phyloP scores from a whole-genome alignment of 2,888 invertebrate species.

The Nemapogon koenigi region DNA sequence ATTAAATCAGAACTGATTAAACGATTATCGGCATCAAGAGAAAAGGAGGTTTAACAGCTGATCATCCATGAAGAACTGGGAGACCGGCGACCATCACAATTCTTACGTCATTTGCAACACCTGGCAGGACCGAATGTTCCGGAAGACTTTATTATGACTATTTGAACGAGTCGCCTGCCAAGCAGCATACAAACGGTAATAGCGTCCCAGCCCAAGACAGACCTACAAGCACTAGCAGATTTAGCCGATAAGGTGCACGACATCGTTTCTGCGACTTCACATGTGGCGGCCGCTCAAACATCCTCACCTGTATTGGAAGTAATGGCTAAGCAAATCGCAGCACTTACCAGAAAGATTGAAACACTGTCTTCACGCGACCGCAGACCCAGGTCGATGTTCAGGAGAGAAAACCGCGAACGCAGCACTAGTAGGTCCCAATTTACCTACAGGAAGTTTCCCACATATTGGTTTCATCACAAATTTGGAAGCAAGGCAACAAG shows the following conservation, averaged over 20 bases:
- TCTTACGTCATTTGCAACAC: slow-evolving; percentile 3
- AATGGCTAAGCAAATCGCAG: too few species aligned
- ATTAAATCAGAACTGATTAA: slow-evolving; percentile 1
- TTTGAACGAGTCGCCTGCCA: slow-evolving; percentile 16
- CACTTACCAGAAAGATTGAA: too few species aligned
- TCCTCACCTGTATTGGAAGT: too few species aligned
- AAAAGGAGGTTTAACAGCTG: not conserved
- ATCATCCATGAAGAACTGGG: slow-evolving; percentile 1
- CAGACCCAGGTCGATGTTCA: too few species aligned
- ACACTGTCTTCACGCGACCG: too few species aligned
- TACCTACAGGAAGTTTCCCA: too few species aligned
- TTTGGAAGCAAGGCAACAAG: too few species aligned
- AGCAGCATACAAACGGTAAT: slow-evolving; percentile 4
- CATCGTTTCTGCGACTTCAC: not conserved
- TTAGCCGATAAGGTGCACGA: slow-evolving; percentile 1
- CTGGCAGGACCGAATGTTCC: slow-evolving; percentile 9
- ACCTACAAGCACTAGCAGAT: not conserved
- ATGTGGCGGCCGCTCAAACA: not conserved
- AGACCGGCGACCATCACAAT: slow-evolving; percentile 8
- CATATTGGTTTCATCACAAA: too few species aligned
- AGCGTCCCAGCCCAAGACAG: not conserved
- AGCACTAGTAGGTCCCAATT: too few species aligned
- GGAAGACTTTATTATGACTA: slow-evolving; percentile 9
- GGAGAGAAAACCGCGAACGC: too few species aligned
- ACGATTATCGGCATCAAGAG: not conserved